Conservation (phyloP, 1,140 invertebrate genomes). For the Drosophila pandora region DNA sequence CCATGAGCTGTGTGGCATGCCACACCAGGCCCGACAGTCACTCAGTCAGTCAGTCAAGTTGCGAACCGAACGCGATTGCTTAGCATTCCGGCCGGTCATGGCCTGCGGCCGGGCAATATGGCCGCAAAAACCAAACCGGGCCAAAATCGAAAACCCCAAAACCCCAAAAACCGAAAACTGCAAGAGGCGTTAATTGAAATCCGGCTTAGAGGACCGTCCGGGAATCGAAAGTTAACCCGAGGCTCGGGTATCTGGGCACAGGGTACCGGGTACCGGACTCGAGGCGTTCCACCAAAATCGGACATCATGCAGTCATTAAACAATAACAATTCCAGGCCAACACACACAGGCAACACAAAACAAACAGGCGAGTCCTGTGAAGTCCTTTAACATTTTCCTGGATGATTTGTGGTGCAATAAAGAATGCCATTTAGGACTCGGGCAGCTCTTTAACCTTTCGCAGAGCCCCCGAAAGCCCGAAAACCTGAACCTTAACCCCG, state of each 20-base stretch:
- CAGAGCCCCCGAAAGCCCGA: conserved; percentile 2
- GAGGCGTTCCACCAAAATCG: conserved; percentile 25
- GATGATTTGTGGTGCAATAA: conserved; percentile 77
- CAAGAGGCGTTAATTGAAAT: conserved; percentile 72
- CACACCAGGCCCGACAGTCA: background rate
- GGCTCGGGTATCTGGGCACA: no score
- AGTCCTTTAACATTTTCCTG: conserved; percentile 39
- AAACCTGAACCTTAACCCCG: conserved; percentile 6
- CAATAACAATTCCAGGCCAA: conserved; percentile 52
- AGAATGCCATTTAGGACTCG: conserved; percentile 64
- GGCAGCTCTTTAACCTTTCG: conserved; percentile 50
- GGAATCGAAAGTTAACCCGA: conserved; percentile 34
- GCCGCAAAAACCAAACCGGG: conserved; percentile 14
- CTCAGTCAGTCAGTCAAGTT: conserved; percentile 32
- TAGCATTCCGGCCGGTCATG: conserved; percentile 43
- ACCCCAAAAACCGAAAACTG: conserved; percentile 1
- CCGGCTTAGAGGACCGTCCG: conserved; percentile 46
- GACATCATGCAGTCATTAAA: conserved; percentile 70
- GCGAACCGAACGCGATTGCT: conserved; percentile 33
- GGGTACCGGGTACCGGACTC: no score
- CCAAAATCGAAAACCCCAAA: conserved; percentile 8
- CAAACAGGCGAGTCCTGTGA: conserved; percentile 28
- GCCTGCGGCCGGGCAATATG: conserved; percentile 24
- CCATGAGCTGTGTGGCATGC: conserved; percentile 4
- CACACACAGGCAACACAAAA: conserved; percentile 13